phyloP scores from a whole-genome alignment of 2,888 invertebrate species.

The Urechis unicinctus region DNA sequence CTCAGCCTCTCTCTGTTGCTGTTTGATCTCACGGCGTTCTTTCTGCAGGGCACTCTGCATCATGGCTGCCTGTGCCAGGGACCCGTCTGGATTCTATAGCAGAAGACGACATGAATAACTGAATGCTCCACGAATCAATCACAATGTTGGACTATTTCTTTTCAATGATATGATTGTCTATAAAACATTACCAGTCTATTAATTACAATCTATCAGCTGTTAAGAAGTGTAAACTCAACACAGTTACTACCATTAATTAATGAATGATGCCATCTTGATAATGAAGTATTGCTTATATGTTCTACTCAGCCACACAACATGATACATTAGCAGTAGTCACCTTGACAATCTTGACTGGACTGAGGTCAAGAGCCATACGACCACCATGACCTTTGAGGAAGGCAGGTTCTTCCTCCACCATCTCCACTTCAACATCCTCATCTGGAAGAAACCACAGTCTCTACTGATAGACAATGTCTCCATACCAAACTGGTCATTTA shows the following conservation, averaged over 20 bases:
- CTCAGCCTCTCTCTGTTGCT: slow-evolving; percentile 69
- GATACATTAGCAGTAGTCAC: slow-evolving; percentile 24
- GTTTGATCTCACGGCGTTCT: slow-evolving; percentile 87
- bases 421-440: slow-evolving; percentile 95
- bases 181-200: too few species aligned
- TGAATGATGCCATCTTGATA: too few species aligned
- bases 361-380: slow-evolving; percentile 76
- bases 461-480: too few species aligned
- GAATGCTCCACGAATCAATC: background rate
- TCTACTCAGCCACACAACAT: too few species aligned
- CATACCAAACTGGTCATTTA: background rate
- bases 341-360: slow-evolving; percentile 89
- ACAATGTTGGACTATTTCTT: too few species aligned
- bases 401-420: slow-evolving; percentile 97
- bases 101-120: background rate
- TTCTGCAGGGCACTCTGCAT: slow-evolving; percentile 98
- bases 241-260: too few species aligned
- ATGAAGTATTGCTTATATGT: too few species aligned
- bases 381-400: slow-evolving; percentile 79
- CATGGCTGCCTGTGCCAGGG: slow-evolving; percentile 97
- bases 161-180: too few species aligned
- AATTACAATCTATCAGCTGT: too few species aligned
- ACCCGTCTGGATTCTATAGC: slow-evolving; percentile 89
- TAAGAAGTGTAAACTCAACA: too few species aligned
- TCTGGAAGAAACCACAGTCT: too few species aligned